Base-by-base conservation (phyloP, 1,140 invertebrate genomes). In the Bemisia tabaci region DNA sequence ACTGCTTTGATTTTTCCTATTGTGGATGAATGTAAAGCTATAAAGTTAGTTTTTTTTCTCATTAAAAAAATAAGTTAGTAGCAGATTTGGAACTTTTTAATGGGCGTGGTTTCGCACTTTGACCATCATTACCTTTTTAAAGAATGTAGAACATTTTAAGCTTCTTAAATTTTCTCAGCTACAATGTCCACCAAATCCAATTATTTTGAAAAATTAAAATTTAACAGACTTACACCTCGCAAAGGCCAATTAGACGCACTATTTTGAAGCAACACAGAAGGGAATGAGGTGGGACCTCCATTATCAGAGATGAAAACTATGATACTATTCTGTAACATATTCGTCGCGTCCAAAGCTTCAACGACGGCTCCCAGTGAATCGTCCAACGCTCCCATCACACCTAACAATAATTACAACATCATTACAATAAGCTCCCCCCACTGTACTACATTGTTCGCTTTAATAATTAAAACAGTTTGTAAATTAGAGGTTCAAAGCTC, bases 301-400 rank as follows among this genome's bases (percentile, higher is more conserved):
- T 87, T 87, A 71, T 87, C 85, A 12, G 82, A 79, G 22, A 83
- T 75, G 69, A 87, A 86, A 1, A 84, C 68, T 22, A 87, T 81
- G n/a, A 87, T 75, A 1, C 82, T 79, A 70, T 86, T 77, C 48
- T 73, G 59, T 22, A 88, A 72, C 77, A 87, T 82, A 25, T 79
- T 78, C 64, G 77, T 79, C 2, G 80, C 73, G 1, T 82, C 73
- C 22, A 91, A 75, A 12, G 83, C 80, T 63, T 80, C 73, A n/a
- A 88, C 78, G 12, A 90, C 79, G 12, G 75, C 70, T 2, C 87
- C 87, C 5, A 91, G 79, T 25, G 86, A 86, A 63, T 85, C 82
- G 74, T 91, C 89, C 64, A 91, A 72, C 70, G 83, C 83, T 12
- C 82, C 79, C 5, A 90, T 79, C 85, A 90, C 87, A 59, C 79